Conservation (phyloP, 2,113 vertebrate species). For the Leptocoma aspasia region DNA sequence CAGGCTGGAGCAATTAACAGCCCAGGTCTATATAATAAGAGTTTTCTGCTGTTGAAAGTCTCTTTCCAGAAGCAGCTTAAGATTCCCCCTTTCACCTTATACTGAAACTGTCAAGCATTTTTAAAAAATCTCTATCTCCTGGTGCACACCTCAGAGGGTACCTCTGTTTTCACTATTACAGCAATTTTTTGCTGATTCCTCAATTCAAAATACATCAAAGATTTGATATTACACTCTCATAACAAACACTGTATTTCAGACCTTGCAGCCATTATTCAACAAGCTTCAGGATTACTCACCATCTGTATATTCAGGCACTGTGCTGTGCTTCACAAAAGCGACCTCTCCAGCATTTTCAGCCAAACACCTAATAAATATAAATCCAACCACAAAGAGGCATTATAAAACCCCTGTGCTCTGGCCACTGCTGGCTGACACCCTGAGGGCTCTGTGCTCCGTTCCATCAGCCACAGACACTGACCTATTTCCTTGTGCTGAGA, state of each 20-base stretch:
- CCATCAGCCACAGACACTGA: background rate
- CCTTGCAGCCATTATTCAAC: background rate
- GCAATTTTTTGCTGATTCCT: background rate
- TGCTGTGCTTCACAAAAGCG: constrained; percentile 87
- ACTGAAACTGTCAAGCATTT: background rate
- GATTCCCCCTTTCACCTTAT: background rate
- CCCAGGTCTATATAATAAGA: background rate
- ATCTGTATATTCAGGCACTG: constrained; percentile 80
- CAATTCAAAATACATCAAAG: background rate
- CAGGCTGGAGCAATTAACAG: background rate
- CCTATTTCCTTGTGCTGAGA: background rate
- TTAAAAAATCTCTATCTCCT: background rate
- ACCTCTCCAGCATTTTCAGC: constrained; percentile 79
- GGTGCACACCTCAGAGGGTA: background rate
- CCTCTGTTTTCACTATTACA: background rate
- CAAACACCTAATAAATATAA: constrained; percentile 76
- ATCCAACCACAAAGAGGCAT: background rate
- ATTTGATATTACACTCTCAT: background rate
- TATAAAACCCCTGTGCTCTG: background rate
- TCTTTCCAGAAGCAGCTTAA: background rate
- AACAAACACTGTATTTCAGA: background rate
- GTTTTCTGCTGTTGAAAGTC: background rate
- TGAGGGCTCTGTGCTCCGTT: background rate
- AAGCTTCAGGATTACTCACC: constrained; percentile 65
- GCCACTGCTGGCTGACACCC: background rate